These are phyloP conservation scores for Bilobella aurantiaca DNA, from an alignment of 1,140 invertebrate genomes.

Conservation along the genomic window DNA sequence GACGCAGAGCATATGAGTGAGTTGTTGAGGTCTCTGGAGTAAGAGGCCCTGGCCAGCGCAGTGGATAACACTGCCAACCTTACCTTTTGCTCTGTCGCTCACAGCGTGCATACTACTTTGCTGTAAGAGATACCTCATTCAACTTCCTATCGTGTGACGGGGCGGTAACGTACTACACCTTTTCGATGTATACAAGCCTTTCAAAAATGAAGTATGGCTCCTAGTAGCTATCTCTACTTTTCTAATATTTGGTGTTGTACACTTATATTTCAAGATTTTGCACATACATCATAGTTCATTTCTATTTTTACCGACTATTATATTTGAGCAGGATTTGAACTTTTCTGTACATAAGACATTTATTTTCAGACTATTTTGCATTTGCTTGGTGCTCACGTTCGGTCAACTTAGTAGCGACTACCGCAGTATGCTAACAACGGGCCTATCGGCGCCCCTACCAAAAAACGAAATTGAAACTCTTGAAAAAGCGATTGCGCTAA, in stretches of 20 bases:
- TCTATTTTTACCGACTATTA: not conserved
- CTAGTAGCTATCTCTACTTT: not conserved
- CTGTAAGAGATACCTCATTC: not conserved
- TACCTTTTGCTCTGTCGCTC: too few species aligned
- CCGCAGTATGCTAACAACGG: not conserved
- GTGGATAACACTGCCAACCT: too few species aligned
- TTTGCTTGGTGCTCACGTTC: not conserved
- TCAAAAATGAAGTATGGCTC: not conserved
- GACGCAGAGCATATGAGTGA: too few species aligned
- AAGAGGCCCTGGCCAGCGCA: too few species aligned
- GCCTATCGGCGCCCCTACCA: not conserved
- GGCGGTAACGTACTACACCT: not conserved
- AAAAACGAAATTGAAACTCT: not conserved
- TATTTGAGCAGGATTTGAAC: not conserved
- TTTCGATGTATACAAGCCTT: not conserved
- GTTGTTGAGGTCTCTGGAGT: too few species aligned
- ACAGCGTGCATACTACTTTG: not conserved
- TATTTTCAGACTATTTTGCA: not conserved
- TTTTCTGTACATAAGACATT: not conserved
- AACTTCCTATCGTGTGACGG: not conserved
- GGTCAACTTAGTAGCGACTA: not conserved
- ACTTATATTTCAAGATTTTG: not conserved
- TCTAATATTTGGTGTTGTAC: not conserved
- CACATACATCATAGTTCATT: not conserved
- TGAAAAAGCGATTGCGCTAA: not conserved